Evolutionary conservation across 1,140 invertebrate species (phyloP).

Genomic region (Drosophila melanica): DNA sequence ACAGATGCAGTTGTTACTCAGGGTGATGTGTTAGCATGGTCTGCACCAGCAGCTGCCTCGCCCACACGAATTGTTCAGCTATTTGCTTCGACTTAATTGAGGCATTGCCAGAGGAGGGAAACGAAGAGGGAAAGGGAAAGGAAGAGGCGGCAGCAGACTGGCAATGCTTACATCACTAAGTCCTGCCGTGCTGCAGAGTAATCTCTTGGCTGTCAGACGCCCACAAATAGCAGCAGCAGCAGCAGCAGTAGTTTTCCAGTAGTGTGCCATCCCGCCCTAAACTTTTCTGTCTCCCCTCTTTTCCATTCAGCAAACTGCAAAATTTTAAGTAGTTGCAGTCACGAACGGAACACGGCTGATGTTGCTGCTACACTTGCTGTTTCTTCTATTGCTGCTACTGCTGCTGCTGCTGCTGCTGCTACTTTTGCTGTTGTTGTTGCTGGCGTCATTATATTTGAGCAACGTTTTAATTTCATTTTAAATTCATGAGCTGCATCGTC

Average conservation of each 20-base stretch:
- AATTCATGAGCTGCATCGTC: slow-evolving; percentile 73
- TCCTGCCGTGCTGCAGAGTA: slow-evolving; percentile 56
- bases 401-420: slow-evolving; percentile 4
- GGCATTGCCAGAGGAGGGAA: slow-evolving; percentile 10
- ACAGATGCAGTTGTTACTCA: slow-evolving; percentile 52
- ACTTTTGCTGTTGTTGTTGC: slow-evolving; percentile 13
- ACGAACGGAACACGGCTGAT: slow-evolving; percentile 17
- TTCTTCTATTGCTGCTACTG: background rate
- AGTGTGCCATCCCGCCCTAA: background rate
- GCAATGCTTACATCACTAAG: slow-evolving; percentile 64
- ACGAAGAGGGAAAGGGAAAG: background rate
- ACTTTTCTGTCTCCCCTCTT: background rate
- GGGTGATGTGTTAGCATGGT: slow-evolving; percentile 59
- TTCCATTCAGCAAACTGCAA: background rate
- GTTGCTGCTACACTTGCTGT: slow-evolving; percentile 15
- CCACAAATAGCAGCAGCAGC: slow-evolving; percentile 12
- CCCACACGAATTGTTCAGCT: slow-evolving; percentile 28
- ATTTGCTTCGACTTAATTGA: slow-evolving; percentile 70
- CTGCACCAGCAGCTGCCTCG: slow-evolving; percentile 13
- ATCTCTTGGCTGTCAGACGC: slow-evolving; percentile 48
- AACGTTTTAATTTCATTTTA: slow-evolving; percentile 74
- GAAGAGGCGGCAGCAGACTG: slow-evolving; percentile 5
- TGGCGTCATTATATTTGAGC: slow-evolving; percentile 50
- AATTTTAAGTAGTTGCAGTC: slow-evolving; percentile 32
- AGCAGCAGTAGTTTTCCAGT: background rate